Conservation (phyloP, 2,113 vertebrate genomes). For the Rhea americana region DNA sequence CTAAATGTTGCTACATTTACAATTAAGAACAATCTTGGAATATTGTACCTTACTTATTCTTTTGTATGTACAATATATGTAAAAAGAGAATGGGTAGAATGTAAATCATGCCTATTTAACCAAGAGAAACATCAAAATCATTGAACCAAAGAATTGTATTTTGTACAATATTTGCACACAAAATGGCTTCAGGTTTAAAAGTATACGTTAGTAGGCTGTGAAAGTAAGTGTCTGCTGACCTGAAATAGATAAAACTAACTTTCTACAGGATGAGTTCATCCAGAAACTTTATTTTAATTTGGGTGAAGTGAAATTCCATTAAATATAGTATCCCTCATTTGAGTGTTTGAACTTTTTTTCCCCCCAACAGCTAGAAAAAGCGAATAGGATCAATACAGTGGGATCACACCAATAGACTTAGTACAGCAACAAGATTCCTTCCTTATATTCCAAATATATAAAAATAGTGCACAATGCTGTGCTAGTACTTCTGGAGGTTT, state of each 20-base stretch:
- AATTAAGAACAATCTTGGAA: background rate
- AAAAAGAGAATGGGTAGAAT: background rate
- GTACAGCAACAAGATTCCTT: background rate
- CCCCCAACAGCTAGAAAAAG: background rate
- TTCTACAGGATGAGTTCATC: background rate
- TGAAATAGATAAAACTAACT: constrained; percentile 7
- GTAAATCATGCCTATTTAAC: constrained; percentile 42
- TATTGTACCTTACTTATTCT: background rate
- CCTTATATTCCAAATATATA: background rate
- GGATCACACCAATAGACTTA: background rate
- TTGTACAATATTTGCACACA: constrained; percentile 55
- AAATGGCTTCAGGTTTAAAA: constrained; percentile 58
- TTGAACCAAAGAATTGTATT: constrained; percentile 44
- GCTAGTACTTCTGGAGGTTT: background rate
- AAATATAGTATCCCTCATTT: background rate
- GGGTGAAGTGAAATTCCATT: background rate
- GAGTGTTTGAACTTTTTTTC: background rate
- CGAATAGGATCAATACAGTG: background rate
- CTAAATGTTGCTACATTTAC: background rate
- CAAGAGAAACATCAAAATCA: constrained; percentile 32
- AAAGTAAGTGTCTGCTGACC: constrained; percentile 40
- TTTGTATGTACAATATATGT: background rate
- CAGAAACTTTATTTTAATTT: constrained; percentile 3
- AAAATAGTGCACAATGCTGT: too few species aligned
- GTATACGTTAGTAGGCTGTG: constrained; percentile 16